phyloP scores from a whole-genome alignment of 2,113 vertebrate genomes.

The Dicrurus megarhynchus region DNA sequence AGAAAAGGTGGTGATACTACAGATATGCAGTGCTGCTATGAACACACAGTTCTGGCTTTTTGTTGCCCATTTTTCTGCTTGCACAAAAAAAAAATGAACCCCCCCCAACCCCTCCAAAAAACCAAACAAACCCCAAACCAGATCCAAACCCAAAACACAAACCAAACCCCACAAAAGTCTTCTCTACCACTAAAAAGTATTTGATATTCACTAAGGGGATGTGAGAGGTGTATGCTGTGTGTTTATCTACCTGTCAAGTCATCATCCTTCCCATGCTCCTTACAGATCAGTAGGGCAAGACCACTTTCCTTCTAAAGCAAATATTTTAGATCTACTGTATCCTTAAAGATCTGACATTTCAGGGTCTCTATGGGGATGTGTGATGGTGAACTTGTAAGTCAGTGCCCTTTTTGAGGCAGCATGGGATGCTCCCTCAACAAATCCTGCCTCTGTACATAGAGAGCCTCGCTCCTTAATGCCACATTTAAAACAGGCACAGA shows the following conservation, averaged over 20 bases:
- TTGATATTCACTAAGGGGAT: background rate
- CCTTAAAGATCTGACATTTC: background rate
- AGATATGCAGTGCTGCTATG: background rate
- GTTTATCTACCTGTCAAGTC: background rate
- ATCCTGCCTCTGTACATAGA: background rate
- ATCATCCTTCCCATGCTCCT: background rate
- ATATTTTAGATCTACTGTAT: background rate
- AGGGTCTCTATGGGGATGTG: background rate
- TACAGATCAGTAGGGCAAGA: background rate
- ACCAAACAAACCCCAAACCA: background rate
- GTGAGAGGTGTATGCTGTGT: background rate
- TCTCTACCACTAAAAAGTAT: background rate
- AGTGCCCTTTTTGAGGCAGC: background rate
- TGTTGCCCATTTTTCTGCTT: background rate
- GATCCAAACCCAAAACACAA: background rate
- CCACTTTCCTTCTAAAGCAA: background rate
- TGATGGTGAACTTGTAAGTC: background rate
- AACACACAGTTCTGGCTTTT: background rate
- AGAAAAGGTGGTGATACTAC: background rate
- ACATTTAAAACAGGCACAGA: background rate
- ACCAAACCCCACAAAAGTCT: background rate
- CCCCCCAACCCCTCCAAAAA: accelerated
- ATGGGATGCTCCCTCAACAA: background rate
- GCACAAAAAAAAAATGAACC: background rate
- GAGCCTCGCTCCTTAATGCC: background rate